These are phyloP conservation scores for Neosilurus mollespiculum DNA, from an alignment of 2,797 vertebrate species.

Conservation along the genomic window DNA sequence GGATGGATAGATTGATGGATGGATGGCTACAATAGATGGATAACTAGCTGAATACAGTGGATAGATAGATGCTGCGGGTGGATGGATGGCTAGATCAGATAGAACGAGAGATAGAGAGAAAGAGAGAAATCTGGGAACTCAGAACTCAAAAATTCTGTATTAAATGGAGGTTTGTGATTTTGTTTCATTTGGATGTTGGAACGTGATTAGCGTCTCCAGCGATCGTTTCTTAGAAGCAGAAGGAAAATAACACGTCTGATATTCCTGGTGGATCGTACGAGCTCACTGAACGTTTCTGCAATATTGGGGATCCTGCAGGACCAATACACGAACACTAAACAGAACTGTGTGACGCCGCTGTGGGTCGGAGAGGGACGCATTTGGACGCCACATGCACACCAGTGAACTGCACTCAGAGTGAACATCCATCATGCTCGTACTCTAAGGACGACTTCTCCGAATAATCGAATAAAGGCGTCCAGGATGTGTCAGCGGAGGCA, in stretches of 20 bases:
- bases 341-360: not conserved
- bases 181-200: not conserved
- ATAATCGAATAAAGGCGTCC: slow-evolving; percentile 3
- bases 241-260: not conserved
- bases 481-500: slow-evolving; percentile 3
- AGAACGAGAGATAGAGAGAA: not conserved
- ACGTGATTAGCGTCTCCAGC: not conserved
- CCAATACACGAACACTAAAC: not conserved
- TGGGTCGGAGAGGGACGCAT: not conserved
- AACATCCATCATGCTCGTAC: not conserved
- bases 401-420: not conserved
- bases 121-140: not conserved
- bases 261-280: not conserved
- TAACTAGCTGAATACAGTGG: too few species aligned
- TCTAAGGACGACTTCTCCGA: not conserved
- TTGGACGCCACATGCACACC: slow-evolving; percentile 17
- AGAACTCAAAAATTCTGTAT: not conserved
- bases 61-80: not conserved
- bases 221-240: not conserved
- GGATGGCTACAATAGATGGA: too few species aligned
- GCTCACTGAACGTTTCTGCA: not conserved
- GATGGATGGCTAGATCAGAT: too few species aligned
- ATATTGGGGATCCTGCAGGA: not conserved
- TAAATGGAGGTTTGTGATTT: not conserved
- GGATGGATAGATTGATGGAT: not conserved